Evolutionary conservation across 1,140 invertebrate species (phyloP).

Genomic region (Pachypeltis micranthus): DNA sequence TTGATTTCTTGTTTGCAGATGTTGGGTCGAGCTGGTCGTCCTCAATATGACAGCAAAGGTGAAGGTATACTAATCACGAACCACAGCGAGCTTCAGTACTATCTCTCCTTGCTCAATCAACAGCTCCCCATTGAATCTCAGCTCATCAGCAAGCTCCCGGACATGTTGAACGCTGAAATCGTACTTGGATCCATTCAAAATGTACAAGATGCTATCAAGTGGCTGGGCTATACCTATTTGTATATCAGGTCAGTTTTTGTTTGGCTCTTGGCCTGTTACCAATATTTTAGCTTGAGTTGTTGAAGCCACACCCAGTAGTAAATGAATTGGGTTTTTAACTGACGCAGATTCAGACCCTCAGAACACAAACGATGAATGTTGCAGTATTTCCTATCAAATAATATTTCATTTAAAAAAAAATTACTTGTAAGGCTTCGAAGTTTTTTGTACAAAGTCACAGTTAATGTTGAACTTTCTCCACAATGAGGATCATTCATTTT

Average conservation of each 20-base stretch:
- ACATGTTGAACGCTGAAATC: constrained; percentile 96
- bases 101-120: constrained; percentile 94
- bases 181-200: constrained; percentile 94
- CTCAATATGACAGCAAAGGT: constrained; percentile 97
- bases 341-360: too few relatives aligned
- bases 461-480: too few relatives aligned
- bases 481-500: too few relatives aligned
- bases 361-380: too few relatives aligned
- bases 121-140: constrained; percentile 86
- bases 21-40: constrained; percentile 92
- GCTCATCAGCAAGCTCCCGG: constrained; percentile 72
- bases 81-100: constrained; percentile 97
- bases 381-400: too few relatives aligned
- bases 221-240: constrained; percentile 93
- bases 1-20: constrained; percentile 45
- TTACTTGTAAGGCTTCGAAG: too few relatives aligned
- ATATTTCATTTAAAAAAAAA: too few relatives aligned
- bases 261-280: too few relatives aligned
- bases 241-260: constrained; percentile 62
- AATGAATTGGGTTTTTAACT: too few relatives aligned
- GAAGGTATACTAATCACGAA: constrained; percentile 99
- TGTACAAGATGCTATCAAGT: constrained; percentile 87
- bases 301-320: too few relatives aligned
- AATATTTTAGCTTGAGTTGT: too few relatives aligned
- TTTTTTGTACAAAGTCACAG: too few relatives aligned